Evolutionary conservation across 2,797 vertebrate species (phyloP).

Genomic region (Muscicapa striata): DNA sequence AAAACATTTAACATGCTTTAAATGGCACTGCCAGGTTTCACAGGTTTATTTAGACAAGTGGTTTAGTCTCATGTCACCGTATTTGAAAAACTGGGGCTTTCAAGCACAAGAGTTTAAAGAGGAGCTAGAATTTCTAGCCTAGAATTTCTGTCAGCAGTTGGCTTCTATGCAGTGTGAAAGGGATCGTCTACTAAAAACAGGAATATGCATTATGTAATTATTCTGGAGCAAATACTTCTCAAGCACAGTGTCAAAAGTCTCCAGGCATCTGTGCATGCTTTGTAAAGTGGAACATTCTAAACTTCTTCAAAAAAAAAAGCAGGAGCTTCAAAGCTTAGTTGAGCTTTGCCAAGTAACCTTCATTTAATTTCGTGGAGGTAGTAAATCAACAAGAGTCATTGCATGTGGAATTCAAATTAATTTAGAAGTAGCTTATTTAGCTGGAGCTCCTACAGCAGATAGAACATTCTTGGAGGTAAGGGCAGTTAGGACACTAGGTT

Average conservation of each 20-base stretch:
- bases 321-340: neutral
- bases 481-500: neutral
- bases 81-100: neutral
- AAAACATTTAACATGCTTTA: neutral
- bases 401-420: neutral
- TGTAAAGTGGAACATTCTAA: neutral
- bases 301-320: neutral
- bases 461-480: neutral
- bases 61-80: neutral
- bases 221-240: neutral
- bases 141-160: neutral
- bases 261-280: neutral
- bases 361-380: neutral
- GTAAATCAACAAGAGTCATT: neutral
- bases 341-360: neutral
- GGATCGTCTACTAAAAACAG: neutral
- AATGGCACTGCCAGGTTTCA: neutral
- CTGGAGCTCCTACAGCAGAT: neutral
- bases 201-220: neutral
- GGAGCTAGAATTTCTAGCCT: neutral
- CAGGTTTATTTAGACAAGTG: neutral
- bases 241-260: neutral
- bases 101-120: neutral
- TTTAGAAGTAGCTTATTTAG: neutral
- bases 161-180: neutral